phyloP scores from a whole-genome alignment of 2,888 invertebrate species.

The Halictus ligatus region DNA sequence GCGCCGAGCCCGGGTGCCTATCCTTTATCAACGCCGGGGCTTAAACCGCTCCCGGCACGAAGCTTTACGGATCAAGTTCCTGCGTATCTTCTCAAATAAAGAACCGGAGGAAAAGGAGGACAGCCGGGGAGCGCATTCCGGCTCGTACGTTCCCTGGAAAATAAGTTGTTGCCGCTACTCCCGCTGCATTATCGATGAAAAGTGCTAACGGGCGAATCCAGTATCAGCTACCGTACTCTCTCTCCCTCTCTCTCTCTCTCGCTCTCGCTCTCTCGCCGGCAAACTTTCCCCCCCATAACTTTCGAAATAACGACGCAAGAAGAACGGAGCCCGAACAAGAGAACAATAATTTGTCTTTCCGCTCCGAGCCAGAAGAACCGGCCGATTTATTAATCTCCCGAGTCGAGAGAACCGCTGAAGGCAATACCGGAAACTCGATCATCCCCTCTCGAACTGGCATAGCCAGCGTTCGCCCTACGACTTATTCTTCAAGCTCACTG shows the following conservation, averaged over 20 bases:
- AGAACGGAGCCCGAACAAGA: background rate
- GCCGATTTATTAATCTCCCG: background rate
- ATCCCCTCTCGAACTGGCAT: background rate
- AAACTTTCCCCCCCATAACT: constrained; percentile 32
- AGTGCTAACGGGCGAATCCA: constrained; percentile 24
- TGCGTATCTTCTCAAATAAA: constrained; percentile 18
- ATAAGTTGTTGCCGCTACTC: constrained; percentile 35
- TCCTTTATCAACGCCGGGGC: constrained; percentile 6
- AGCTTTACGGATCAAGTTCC: constrained; percentile 17
- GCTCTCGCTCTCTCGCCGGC: background rate
- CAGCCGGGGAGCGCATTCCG: background rate
- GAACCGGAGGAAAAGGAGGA: background rate
- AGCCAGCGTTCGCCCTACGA: background rate
- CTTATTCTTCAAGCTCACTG: background rate
- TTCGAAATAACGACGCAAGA: constrained; percentile 19
- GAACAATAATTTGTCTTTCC: constrained; percentile 16
- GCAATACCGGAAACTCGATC: background rate
- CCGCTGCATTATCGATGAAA: constrained; percentile 37
- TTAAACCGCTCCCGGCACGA: background rate
- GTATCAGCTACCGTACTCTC: constrained; percentile 19
- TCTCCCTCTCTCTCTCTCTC: background rate
- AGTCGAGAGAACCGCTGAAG: background rate
- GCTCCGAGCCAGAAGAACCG: background rate
- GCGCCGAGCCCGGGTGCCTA: constrained; percentile 20
- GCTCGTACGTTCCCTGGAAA: constrained; percentile 7